phyloP scores from a whole-genome alignment of 2,113 vertebrate genomes.

The Ptilonorhynchus violaceus region DNA sequence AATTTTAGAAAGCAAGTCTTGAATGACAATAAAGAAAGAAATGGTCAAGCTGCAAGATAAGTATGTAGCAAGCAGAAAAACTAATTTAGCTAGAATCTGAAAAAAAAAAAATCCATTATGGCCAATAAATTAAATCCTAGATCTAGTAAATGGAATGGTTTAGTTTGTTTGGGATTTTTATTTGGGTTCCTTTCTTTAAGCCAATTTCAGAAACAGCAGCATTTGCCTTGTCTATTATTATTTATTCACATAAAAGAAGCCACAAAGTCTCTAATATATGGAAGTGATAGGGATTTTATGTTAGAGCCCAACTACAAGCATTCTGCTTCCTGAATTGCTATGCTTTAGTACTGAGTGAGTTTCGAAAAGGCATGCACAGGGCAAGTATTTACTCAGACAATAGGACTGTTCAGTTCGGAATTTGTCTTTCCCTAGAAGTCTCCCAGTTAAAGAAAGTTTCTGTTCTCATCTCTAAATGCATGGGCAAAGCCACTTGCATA shows the following conservation, averaged over 20 bases:
- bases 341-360: background rate
- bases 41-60: background rate
- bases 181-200: background rate
- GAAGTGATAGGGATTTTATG: background rate
- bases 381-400: constrained; percentile 8
- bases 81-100: background rate
- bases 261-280: background rate
- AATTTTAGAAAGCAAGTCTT: background rate
- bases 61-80: background rate
- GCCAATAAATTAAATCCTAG: background rate
- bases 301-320: background rate
- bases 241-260: background rate
- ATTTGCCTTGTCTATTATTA: background rate
- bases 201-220: background rate
- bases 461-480: background rate
- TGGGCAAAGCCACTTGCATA: background rate
- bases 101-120: background rate
- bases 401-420: background rate
- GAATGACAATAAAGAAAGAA: constrained; percentile 1
- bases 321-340: background rate
- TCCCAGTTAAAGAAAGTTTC: background rate
- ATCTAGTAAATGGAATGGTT: background rate
- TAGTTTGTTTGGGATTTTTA: background rate
- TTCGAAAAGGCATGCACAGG: background rate
- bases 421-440: background rate